Conservation (phyloP, 2,797 vertebrate genomes). For the Morus bassanus region DNA sequence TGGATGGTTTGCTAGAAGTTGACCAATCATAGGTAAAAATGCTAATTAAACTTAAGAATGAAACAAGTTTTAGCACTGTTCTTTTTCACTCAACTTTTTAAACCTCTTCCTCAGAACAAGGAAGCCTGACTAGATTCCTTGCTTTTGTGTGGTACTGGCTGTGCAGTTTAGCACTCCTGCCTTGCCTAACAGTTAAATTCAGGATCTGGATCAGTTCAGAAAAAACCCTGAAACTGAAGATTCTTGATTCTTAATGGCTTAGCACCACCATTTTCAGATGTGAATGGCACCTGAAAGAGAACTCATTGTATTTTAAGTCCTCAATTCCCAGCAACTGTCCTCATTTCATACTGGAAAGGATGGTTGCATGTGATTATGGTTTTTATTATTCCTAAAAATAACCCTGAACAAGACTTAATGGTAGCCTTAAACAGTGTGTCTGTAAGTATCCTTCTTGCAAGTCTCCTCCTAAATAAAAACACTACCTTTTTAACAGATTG, state of each 20-base stretch:
- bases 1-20: not conserved
- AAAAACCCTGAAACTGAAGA: not conserved
- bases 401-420: not conserved
- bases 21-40: not conserved
- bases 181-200: not conserved
- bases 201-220: not conserved
- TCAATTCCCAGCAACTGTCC: not conserved
- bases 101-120: not conserved
- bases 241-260: not conserved
- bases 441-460: not conserved
- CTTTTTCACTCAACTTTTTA: not conserved
- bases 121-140: not conserved
- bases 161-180: not conserved
- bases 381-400: not conserved
- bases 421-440: not conserved
- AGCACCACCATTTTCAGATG: not conserved
- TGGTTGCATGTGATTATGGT: not conserved
- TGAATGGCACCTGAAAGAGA: not conserved
- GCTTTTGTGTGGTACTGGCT: not conserved
- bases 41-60: not conserved
- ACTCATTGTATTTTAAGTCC: not conserved
- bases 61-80: not conserved
- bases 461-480: not conserved
- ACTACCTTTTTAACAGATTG: not conserved
- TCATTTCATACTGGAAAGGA: not conserved